A percentile compares a stretch with the other conserved stretches of the same genome.
phyloP scores from a whole-genome alignment of 2,797 vertebrate genomes.

The Enteromius paludinosus region DNA sequence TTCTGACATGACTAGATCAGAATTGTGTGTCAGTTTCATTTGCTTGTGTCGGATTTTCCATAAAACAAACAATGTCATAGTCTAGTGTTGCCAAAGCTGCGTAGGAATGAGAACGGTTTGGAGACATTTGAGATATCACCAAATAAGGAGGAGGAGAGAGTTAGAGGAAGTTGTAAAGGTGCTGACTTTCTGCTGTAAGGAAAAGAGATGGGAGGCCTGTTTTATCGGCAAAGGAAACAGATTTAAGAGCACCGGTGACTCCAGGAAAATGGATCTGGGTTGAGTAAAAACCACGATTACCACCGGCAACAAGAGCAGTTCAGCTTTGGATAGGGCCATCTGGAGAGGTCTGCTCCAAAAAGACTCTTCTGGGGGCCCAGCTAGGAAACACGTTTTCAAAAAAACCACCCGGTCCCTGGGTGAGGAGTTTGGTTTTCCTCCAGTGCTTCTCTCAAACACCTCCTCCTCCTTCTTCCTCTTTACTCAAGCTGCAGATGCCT shows the following conservation, averaged over 20 bases:
- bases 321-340: constrained; percentile 82
- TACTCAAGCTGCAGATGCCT: constrained; percentile 54
- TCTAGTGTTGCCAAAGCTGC: background rate
- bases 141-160: constrained; percentile 54
- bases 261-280: constrained; percentile 84
- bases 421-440: constrained; percentile 65
- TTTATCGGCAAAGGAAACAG: constrained; percentile 85
- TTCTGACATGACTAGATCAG: background rate
- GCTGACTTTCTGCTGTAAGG: constrained; percentile 67
- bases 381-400: constrained; percentile 81
- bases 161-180: constrained; percentile 76
- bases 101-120: constrained; percentile 47
- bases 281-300: constrained; percentile 82
- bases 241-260: constrained; percentile 72
- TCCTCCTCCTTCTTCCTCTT: constrained; percentile 60
- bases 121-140: constrained; percentile 34
- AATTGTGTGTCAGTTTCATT: background rate
- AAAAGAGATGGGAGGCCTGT: constrained; percentile 75
- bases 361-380: constrained; percentile 75
- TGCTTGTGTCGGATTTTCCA: background rate
- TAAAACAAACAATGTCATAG: background rate
- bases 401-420: constrained; percentile 56
- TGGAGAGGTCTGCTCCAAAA: constrained; percentile 81
- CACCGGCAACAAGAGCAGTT: constrained; percentile 66
- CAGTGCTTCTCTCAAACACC: constrained; percentile 58